phyloP scores from a whole-genome alignment of 1,140 invertebrate species.

The Laupala kohalensis region DNA sequence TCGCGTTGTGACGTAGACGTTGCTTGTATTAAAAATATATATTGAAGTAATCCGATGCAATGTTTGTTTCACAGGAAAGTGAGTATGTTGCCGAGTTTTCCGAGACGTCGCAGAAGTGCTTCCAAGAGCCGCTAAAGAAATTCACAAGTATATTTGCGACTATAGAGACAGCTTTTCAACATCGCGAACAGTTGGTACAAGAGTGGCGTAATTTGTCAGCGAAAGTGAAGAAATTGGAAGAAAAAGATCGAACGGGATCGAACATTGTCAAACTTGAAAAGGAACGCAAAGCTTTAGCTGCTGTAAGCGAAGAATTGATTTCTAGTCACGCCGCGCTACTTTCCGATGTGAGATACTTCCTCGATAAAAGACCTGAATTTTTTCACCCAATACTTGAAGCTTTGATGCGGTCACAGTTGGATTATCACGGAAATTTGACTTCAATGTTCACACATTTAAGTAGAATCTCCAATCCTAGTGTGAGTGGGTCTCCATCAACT shows the following conservation, averaged over 20 bases:
- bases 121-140: constrained; percentile 32
- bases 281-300: constrained; percentile 25
- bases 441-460: constrained; percentile 31
- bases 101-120: constrained; percentile 24
- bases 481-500: constrained; percentile 21
- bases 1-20: not conserved
- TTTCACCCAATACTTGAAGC: constrained; percentile 32
- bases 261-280: constrained; percentile 29
- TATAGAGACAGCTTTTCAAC: constrained; percentile 24
- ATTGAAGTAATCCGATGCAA: no score
- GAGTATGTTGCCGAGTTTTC: constrained; percentile 10
- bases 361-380: constrained; percentile 29
- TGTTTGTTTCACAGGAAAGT: not conserved
- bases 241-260: constrained; percentile 30
- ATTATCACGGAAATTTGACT: constrained; percentile 32
- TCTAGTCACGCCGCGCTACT: constrained; percentile 26
- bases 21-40: not conserved
- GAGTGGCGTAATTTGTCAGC: constrained; percentile 25
- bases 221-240: constrained; percentile 28
- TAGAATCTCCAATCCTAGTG: constrained; percentile 12
- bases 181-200: constrained; percentile 28
- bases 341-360: constrained; percentile 24
- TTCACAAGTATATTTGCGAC: constrained; percentile 27
- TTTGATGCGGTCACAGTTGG: constrained; percentile 31
- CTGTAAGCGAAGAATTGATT: constrained; percentile 26